Conservation (phyloP, 2,797 vertebrate genomes). For the Crocidura indochinensis region DNA sequence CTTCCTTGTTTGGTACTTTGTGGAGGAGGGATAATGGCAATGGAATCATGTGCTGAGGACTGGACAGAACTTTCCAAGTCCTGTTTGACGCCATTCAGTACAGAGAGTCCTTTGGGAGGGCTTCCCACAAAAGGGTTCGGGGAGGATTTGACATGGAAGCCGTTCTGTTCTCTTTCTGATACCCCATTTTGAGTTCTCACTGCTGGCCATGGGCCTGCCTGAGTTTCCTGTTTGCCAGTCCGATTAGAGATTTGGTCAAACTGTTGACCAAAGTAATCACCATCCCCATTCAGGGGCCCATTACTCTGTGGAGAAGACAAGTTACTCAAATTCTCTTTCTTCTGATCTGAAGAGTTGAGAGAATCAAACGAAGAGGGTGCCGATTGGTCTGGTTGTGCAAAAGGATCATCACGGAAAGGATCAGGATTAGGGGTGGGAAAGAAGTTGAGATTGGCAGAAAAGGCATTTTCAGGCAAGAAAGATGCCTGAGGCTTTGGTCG, state of each 20-base stretch:
- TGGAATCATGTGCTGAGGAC: constrained; percentile 92
- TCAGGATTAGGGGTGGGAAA: constrained; percentile 96
- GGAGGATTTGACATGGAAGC: constrained; percentile 86
- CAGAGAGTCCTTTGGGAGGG: constrained; percentile 87
- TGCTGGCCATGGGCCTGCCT: constrained; percentile 93
- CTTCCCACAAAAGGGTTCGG: constrained; percentile 93
- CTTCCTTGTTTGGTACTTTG: constrained; percentile 96
- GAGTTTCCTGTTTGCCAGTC: constrained; percentile 92
- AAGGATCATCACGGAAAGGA: constrained; percentile 97
- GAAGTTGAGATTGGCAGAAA: constrained; percentile 94
- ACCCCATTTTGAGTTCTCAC: constrained; percentile 89
- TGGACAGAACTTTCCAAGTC: constrained; percentile 89
- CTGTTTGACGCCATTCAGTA: constrained; percentile 91
- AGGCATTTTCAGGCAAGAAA: constrained; percentile 92
- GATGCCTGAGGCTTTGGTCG: constrained; percentile 90
- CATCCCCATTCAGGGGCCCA: constrained; percentile 90
- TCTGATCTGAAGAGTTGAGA: constrained; percentile 88
- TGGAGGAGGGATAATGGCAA: constrained; percentile 97
- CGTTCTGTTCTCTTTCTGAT: constrained; percentile 92
- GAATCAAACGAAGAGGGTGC: constrained; percentile 88
- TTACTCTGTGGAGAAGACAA: constrained; percentile 87
- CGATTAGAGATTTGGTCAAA: constrained; percentile 95
- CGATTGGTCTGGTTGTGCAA: constrained; percentile 90
- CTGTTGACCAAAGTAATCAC: constrained; percentile 91
- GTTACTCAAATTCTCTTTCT: constrained; percentile 87